Conservation (phyloP, 2,113 vertebrate species). For the Bucco capensis region DNA sequence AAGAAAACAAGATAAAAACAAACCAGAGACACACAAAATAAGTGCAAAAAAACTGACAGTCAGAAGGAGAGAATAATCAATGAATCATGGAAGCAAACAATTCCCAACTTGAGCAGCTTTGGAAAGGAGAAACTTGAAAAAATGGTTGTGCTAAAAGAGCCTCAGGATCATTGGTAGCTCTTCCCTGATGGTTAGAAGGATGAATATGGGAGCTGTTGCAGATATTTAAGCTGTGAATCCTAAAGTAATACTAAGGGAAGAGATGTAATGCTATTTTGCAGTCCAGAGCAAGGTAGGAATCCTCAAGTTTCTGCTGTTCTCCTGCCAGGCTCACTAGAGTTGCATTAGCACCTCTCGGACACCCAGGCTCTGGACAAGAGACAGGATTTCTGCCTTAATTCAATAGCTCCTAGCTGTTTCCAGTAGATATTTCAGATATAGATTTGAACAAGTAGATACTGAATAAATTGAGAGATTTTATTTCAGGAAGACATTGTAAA, state of each 20-base stretch:
- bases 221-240: neutral
- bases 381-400: neutral
- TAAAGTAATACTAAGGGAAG: neutral
- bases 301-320: neutral
- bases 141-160: neutral
- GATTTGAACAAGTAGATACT: neutral
- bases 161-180: neutral
- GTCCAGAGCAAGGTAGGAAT: neutral
- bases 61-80: neutral
- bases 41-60: neutral
- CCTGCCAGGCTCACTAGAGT: neutral
- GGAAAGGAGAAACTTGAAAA: neutral
- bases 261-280: neutral
- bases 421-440: neutral
- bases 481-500: neutral
- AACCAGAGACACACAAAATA: neutral
- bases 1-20: neutral
- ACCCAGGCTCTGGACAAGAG: neutral
- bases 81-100: neutral
- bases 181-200: neutral
- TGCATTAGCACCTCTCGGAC: neutral
- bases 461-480: neutral
- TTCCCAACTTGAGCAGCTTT: neutral
- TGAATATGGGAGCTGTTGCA: neutral
- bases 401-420: neutral